A percentile compares a stretch with the other conserved stretches of the same genome.
Conservation (phyloP, 2,113 vertebrate species). For the Illadopsis cleaveri region DNA sequence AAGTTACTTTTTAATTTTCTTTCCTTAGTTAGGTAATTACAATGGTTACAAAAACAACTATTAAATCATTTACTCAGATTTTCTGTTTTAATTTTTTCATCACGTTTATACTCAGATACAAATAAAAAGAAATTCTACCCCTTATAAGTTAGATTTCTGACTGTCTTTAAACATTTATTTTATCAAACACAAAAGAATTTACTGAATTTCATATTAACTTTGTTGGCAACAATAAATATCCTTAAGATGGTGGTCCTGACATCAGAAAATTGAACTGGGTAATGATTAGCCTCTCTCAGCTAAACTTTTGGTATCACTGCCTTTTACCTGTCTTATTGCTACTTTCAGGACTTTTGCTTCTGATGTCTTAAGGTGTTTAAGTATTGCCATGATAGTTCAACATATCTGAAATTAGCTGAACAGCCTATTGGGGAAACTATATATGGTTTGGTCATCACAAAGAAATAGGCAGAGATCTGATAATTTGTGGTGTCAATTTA, state of each 20-base stretch:
- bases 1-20: neutral
- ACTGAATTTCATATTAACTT: neutral
- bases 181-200: neutral
- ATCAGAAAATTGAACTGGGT: neutral
- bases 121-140: neutral
- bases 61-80: neutral
- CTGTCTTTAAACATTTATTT: neutral
- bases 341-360: neutral
- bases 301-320: neutral
- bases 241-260: neutral
- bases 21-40: neutral
- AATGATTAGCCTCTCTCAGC: neutral
- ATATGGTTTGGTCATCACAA: neutral
- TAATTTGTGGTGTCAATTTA: neutral
- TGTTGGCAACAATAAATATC: neutral
- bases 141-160: neutral
- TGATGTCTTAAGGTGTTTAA: neutral
- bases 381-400: neutral
- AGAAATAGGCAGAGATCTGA: neutral
- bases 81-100: neutral
- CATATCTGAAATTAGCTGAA: neutral
- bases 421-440: neutral
- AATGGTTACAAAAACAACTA: neutral
- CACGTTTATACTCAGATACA: accelerated
- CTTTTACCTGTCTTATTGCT: neutral